phyloP scores from a whole-genome alignment of 2,797 vertebrate genomes.

The Botia almorhae region DNA sequence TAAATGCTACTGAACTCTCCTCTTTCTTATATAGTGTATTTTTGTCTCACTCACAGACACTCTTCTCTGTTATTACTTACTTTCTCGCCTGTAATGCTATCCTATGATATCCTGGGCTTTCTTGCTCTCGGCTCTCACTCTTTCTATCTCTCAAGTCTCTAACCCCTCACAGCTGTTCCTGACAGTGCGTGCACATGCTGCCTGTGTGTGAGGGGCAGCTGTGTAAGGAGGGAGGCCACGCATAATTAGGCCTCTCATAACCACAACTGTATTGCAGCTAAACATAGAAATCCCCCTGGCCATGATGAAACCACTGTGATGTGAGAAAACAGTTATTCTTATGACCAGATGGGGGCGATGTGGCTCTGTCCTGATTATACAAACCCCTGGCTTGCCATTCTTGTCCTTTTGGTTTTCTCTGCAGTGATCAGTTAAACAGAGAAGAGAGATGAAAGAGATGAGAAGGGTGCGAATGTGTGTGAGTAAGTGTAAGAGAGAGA shows the following conservation, averaged over 20 bases:
- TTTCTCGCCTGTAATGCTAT: conserved; percentile 14
- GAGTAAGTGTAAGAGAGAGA: conserved; percentile 39
- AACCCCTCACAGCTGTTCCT: conserved; percentile 31
- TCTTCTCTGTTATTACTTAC: conserved; percentile 18
- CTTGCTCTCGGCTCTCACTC: background rate
- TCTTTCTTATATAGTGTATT: conserved; percentile 2
- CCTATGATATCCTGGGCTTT: conserved; percentile 6
- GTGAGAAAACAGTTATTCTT: conserved; percentile 9
- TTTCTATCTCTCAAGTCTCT: conserved; percentile 7
- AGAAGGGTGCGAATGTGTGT: conserved; percentile 35
- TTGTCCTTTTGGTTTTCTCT: conserved; percentile 63
- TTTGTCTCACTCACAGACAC: conserved; percentile 24
- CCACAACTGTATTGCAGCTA: conserved; percentile 51
- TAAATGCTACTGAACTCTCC: background rate
- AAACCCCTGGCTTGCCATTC: conserved; percentile 20
- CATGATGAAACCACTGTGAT: conserved; percentile 38
- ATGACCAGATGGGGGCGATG: conserved; percentile 78
- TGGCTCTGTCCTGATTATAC: conserved; percentile 67
- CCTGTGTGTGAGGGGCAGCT: conserved; percentile 10
- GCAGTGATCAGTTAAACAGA: conserved; percentile 71
- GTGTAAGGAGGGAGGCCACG: conserved; percentile 4
- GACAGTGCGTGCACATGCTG: conserved; percentile 39
- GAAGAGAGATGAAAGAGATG: conserved; percentile 67
- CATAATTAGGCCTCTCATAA: conserved; percentile 55
- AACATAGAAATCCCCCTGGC: conserved; percentile 61